Conservation (phyloP, 2,797 vertebrate genomes). For the Lithobates sylvaticus region DNA sequence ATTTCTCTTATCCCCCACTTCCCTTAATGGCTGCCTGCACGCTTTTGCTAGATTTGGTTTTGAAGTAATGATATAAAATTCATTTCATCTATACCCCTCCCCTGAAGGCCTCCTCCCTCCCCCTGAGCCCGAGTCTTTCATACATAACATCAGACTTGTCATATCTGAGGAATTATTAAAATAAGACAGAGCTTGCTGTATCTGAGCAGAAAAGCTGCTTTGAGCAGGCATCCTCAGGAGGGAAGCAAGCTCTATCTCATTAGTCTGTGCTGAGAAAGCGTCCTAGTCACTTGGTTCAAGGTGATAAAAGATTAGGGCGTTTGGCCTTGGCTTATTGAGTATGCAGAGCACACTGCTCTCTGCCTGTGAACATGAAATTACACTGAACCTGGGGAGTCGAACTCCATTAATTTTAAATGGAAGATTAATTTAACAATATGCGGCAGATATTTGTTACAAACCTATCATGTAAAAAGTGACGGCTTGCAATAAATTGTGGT, state of each 20-base stretch:
- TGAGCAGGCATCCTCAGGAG: conserved; percentile 84
- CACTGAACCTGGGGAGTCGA: conserved; percentile 99
- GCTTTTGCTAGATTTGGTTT: conserved; percentile 80
- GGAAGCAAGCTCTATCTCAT: conserved; percentile 95
- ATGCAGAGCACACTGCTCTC: conserved; percentile 88
- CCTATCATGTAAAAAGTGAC: conserved; percentile 98
- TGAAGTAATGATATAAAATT: conserved; percentile 94
- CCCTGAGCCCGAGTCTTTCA: conserved; percentile 82
- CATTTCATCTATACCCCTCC: conserved; percentile 83
- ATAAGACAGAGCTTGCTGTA: conserved; percentile 82
- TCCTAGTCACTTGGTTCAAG: conserved; percentile 99
- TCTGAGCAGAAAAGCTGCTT: conserved; percentile 83
- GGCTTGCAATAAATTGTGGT: conserved; percentile 94
- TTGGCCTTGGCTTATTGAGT: conserved; percentile 93
- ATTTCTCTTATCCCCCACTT: conserved; percentile 79
- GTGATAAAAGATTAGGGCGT: conserved; percentile 99
- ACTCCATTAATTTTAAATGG: conserved; percentile 99
- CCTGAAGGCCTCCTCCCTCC: conserved; percentile 59
- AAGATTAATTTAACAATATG: conserved; percentile 99
- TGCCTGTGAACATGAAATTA: conserved; percentile 98
- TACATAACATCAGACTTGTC: conserved; percentile 88
- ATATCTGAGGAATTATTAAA: conserved; percentile 89
- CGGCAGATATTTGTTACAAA: conserved; percentile 99
- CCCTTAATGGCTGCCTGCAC: conserved; percentile 78
- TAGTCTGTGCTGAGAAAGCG: conserved; percentile 93